These are phyloP conservation scores for Aricia artaxerxes DNA, from an alignment of 2,888 invertebrate genomes.

Conservation along the genomic window DNA sequence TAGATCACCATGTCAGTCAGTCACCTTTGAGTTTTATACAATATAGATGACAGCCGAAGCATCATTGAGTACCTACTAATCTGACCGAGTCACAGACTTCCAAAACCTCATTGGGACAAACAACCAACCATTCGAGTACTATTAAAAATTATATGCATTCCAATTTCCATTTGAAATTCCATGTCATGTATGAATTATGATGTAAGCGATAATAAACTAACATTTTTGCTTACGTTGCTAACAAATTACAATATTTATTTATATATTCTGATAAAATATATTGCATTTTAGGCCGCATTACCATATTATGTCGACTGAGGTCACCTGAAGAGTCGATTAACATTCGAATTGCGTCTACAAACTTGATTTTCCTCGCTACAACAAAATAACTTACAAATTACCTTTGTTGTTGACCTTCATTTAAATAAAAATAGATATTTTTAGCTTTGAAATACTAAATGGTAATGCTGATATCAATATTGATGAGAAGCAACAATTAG, in stretches of 20 bases:
- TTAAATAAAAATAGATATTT: background rate
- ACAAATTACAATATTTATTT: background rate
- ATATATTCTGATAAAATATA: slow-evolving; percentile 6
- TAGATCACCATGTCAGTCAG: too few relatives aligned
- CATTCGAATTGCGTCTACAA: slow-evolving; percentile 16
- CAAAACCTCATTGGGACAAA: too few relatives aligned
- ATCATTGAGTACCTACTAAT: too few relatives aligned
- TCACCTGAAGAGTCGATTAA: background rate
- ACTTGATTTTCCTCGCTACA: slow-evolving; percentile 4
- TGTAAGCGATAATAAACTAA: background rate
- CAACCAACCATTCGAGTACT: too few relatives aligned
- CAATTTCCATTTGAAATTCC: too few relatives aligned
- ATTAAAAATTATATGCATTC: too few relatives aligned
- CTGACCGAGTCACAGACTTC: too few relatives aligned
- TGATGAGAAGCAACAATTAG: too few relatives aligned
- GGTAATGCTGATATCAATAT: too few relatives aligned
- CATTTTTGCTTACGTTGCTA: background rate
- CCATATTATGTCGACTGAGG: slow-evolving; percentile 19
- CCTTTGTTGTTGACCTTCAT: background rate
- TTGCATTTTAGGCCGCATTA: slow-evolving; percentile 4
- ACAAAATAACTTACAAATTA: background rate
- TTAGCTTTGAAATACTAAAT: background rate
- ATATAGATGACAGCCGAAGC: too few relatives aligned
- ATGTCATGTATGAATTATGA: too few relatives aligned
- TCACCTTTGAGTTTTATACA: too few relatives aligned